These are phyloP conservation scores for Sceloporus undulatus DNA, from an alignment of 2,113 vertebrate species.

Conservation along the genomic window DNA sequence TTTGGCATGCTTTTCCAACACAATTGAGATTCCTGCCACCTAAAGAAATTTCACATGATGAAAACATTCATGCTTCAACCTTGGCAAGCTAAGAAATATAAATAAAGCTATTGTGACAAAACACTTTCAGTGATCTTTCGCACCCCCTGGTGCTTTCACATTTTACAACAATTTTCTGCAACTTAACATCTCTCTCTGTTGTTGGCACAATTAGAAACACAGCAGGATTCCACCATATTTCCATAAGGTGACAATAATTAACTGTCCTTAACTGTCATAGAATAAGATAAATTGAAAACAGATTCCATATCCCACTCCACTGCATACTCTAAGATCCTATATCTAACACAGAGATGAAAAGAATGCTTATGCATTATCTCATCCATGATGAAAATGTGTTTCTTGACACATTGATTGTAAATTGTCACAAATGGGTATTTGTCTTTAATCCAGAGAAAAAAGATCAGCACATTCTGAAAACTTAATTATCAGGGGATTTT, in stretches of 20 bases:
- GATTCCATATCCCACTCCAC: neutral
- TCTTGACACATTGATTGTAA: no score
- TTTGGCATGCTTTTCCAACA: neutral
- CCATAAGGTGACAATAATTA: neutral
- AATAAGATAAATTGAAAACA: neutral
- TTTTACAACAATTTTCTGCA: neutral
- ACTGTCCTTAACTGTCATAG: neutral
- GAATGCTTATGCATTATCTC: no score
- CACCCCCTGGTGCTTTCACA: slow-evolving; percentile 14
- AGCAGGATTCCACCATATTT: neutral
- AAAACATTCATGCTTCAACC: slow-evolving; percentile 2
- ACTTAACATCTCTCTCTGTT: slow-evolving; percentile 2
- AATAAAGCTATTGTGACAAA: slow-evolving; percentile 14
- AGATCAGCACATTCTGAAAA: no score
- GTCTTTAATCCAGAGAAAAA: no score
- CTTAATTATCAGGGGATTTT: no score
- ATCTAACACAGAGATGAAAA: neutral
- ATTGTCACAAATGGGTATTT: no score
- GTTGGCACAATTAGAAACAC: neutral
- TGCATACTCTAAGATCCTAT: neutral
- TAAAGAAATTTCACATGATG: neutral
- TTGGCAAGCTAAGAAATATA: slow-evolving; percentile 17
- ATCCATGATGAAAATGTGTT: no score
- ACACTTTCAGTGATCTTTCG: slow-evolving; percentile 4
- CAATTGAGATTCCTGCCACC: slow-evolving; percentile 8